Evolutionary conservation across 2,888 invertebrate species (phyloP).

Genomic region (Pseudanteris insignis): DNA sequence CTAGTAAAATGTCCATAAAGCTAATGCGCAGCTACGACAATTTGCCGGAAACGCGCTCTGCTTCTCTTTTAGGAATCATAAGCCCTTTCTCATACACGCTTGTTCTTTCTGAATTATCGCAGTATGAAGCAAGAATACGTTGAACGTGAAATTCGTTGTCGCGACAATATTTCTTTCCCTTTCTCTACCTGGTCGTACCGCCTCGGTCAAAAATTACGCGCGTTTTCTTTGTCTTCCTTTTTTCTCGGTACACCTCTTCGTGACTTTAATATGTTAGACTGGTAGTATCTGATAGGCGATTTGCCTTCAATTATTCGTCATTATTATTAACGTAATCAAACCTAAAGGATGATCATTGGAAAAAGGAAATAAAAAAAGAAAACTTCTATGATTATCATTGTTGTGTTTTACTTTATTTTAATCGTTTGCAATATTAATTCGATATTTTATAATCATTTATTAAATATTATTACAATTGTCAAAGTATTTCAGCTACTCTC

Average conservation of each 20-base stretch:
- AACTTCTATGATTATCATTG: no score
- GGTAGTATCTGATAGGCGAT: background rate
- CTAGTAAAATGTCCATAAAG: background rate
- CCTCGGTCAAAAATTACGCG: background rate
- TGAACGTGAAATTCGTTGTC: slow-evolving; percentile 21
- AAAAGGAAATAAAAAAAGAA: no score
- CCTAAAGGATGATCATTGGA: no score
- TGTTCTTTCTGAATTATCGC: slow-evolving; percentile 34
- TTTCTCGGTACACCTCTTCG: background rate
- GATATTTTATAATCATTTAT: no score
- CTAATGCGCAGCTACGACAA: slow-evolving; percentile 23
- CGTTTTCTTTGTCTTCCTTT: background rate
- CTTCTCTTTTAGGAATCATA: slow-evolving; percentile 44
- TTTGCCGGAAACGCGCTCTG: slow-evolving; percentile 42
- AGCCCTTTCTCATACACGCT: slow-evolving; percentile 38
- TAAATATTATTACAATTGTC: no score
- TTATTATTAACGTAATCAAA: no score
- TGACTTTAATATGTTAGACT: background rate
- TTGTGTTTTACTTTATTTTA: no score
- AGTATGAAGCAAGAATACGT: slow-evolving; percentile 42
- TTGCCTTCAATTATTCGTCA: no score
- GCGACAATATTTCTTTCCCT: slow-evolving; percentile 22
- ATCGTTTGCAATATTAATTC: no score
- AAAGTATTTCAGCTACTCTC: no score
- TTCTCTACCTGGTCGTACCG: slow-evolving; percentile 11